These are phyloP conservation scores for Trachelipus rathkii DNA, from an alignment of 1,140 invertebrate genomes.

Conservation along the genomic window DNA sequence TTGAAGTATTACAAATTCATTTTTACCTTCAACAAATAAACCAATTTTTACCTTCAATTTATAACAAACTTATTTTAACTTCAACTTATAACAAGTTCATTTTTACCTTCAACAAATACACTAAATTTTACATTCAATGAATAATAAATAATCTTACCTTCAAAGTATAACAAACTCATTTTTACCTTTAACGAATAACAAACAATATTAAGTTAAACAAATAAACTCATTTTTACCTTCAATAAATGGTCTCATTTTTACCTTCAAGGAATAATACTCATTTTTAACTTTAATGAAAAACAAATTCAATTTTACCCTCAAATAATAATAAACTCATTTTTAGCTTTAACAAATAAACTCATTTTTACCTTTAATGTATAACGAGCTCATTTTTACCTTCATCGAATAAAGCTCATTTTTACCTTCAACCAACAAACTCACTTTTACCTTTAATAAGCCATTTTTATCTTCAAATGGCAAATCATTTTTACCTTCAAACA, in stretches of 20 bases:
- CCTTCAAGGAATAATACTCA: too few species aligned
- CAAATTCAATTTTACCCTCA: too few species aligned
- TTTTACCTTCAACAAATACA: background rate
- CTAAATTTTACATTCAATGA: background rate
- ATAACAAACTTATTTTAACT: background rate
- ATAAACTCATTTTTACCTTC: too few species aligned
- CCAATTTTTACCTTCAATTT: background rate
- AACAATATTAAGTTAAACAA: background rate
- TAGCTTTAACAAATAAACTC: background rate
- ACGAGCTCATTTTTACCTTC: background rate
- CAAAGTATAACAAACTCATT: too few species aligned
- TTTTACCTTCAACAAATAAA: background rate
- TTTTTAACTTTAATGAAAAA: too few species aligned
- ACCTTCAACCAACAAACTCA: too few species aligned
- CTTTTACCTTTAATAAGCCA: too few species aligned
- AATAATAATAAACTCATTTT: background rate
- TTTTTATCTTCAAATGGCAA: too few species aligned
- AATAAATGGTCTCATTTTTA: too few species aligned
- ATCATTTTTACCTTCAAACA: background rate
- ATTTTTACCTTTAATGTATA: background rate
- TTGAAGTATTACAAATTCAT: background rate
- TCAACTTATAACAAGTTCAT: background rate
- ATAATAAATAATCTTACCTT: too few species aligned
- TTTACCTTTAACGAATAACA: too few species aligned
- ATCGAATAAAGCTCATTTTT: background rate